These are phyloP conservation scores for Sebastes itinus DNA, from an alignment of 2,797 vertebrate species.

Conservation along the genomic window DNA sequence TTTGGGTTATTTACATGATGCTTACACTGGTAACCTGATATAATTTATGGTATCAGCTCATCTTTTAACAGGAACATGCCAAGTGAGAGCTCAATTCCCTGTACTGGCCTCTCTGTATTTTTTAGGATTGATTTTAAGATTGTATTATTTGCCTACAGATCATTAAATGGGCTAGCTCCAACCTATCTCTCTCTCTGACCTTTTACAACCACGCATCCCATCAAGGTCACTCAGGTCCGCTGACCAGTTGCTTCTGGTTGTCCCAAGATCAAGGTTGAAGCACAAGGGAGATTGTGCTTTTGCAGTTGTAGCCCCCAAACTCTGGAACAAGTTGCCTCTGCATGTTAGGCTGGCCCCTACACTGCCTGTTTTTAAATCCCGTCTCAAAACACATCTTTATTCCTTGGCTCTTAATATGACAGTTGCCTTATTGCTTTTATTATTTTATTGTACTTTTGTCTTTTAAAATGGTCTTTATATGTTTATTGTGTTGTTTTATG, in stretches of 20 bases:
- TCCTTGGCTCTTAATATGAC: background rate
- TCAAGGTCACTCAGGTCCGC: background rate
- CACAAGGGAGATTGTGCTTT: background rate
- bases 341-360: background rate
- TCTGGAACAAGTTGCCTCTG: background rate
- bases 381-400: background rate
- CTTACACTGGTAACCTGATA: background rate
- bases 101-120: background rate
- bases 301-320: background rate
- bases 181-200: background rate
- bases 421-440: background rate
- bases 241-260: background rate
- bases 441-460: background rate
- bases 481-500: background rate
- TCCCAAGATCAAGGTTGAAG: background rate
- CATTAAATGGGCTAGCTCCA: background rate
- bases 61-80: background rate
- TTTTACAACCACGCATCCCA: background rate
- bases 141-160: background rate
- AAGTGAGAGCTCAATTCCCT: background rate
- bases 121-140: background rate
- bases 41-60: background rate
- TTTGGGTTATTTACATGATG: background rate
- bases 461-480: background rate
- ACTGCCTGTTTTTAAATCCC: background rate